A percentile compares a stretch with the other conserved stretches of the same genome.
Evolutionary conservation across 92 coral and sea anemone genomes (phyloP).

Genomic region (Desmophyllum pertusum): DNA sequence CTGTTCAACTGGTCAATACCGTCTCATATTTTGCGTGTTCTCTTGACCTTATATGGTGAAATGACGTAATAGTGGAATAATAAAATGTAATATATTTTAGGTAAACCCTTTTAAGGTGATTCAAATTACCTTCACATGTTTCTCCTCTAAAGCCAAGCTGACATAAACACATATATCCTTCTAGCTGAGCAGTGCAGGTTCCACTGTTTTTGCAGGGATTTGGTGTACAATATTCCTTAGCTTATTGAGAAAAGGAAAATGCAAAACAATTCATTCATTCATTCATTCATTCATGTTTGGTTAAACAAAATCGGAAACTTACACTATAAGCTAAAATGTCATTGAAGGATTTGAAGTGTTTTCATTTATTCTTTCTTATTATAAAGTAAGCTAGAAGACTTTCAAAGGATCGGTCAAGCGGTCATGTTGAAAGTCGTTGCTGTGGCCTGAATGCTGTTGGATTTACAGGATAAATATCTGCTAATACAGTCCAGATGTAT

Average conservation of each 20-base stretch:
- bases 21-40: no score
- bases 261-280: no score
- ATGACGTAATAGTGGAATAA: no score
- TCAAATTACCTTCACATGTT: conserved; percentile 83
- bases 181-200: conserved; percentile 71
- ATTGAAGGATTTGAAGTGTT: no score
- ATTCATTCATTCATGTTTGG: no score
- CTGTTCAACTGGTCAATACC: no score
- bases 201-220: conserved; percentile 94
- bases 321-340: no score
- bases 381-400: not conserved
- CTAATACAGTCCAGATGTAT: not conserved
- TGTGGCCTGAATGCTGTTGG: no score
- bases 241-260: conserved; percentile 36
- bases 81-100: no score
- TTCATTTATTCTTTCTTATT: not conserved
- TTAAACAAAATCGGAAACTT: no score
- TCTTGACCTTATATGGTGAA: no score
- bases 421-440: not conserved
- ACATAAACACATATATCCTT: conserved; percentile 83
- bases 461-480: not conserved
- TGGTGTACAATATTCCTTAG: conserved; percentile 82
- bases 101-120: no score
- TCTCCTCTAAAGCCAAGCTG: conserved; percentile 81
- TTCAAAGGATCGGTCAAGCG: not conserved